Evolutionary conservation across 2,797 vertebrate genomes (phyloP), one percentile per base, ranked within the genome.

Genomic region (Bradypodion ventrale): DNA sequence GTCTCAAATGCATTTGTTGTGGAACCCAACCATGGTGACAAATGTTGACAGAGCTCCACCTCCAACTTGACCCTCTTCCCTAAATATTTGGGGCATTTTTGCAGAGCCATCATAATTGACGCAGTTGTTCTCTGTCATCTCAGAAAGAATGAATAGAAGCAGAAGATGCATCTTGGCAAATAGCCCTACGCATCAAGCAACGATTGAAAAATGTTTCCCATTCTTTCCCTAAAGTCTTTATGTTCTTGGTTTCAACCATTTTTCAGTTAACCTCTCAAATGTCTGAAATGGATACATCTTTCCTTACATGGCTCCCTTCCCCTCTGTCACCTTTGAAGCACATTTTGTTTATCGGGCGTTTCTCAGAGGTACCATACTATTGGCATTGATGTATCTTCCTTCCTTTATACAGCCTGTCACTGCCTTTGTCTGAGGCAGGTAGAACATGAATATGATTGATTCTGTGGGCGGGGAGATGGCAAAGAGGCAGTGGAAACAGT

Each of bases 341-440:
- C 42, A 56, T 44, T 89, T 92, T 91, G 83, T 85, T 94, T 94
- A 91, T 87, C 87, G 83, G 91, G 76, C 87, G 62, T 90, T 87
- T 85, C 69, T 92, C 89, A 86, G 83, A 85, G 92, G 90, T 87
- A 84, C 84, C 40, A 85, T 80, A 59, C 75, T 87, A 62, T 70
- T 92, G 91, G 86, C 91, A 93, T 87, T 93, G 91, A 94, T 92
- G 63, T 75, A 93, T 92, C 90, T 90, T 78, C 62, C 86, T 82
- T 62, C 63, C 56, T 84, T 84, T 89, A 35, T n/a, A 27, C 82
- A 90, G 52, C 44, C 70, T 59, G 40, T 87, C 82, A 10, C 83
- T 74, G 86, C 85, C 82, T 91, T 87, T 87, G 87, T 87, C 46
- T 87, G 73, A 89, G 68, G 23, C 19, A 65, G 44, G 75, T 52